These are phyloP conservation scores for Tympanoctomys barrerae DNA, from an alignment of 2,797 vertebrate genomes.

Conservation along the genomic window DNA sequence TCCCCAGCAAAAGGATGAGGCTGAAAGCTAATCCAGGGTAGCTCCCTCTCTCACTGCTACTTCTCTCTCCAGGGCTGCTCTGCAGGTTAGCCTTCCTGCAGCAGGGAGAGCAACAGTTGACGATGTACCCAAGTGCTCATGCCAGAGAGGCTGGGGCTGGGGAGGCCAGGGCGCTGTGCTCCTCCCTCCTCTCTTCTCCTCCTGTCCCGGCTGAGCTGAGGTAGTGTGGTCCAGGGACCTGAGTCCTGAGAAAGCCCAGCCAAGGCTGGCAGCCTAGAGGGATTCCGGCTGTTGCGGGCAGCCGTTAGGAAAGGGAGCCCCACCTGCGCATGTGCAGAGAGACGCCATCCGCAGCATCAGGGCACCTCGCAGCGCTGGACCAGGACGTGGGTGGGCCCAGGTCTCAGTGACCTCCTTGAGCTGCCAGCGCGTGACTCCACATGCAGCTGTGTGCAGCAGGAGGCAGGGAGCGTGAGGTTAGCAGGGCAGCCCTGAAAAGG, in stretches of 20 bases:
- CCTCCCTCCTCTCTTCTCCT: neutral
- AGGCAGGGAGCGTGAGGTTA: rapidly evolving
- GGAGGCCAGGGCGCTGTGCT: rapidly evolving
- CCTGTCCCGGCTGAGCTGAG: neutral
- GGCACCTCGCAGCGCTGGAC: rapidly evolving
- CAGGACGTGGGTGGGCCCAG: rapidly evolving
- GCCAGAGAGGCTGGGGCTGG: too few relatives aligned
- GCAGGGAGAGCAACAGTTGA: too few relatives aligned
- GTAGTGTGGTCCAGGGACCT: neutral
- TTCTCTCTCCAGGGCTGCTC: neutral
- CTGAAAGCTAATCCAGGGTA: rapidly evolving
- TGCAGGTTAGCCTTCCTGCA: rapidly evolving
- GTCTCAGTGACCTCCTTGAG: rapidly evolving
- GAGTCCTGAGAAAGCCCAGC: rapidly evolving
- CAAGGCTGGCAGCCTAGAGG: rapidly evolving
- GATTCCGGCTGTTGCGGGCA: neutral
- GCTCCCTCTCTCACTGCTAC: rapidly evolving
- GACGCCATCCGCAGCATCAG: rapidly evolving
- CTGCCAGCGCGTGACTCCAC: rapidly evolving
- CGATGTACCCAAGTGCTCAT: neutral
- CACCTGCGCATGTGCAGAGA: too few relatives aligned
- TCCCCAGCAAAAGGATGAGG: too few relatives aligned
- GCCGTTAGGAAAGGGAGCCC: neutral
- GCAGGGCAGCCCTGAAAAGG: too few relatives aligned
- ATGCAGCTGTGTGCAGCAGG: rapidly evolving